Evolutionary conservation across 2,888 invertebrate genomes (phyloP), one percentile per base, ranked within the genome.

Genomic region (Drosophila peninsularis): DNA sequence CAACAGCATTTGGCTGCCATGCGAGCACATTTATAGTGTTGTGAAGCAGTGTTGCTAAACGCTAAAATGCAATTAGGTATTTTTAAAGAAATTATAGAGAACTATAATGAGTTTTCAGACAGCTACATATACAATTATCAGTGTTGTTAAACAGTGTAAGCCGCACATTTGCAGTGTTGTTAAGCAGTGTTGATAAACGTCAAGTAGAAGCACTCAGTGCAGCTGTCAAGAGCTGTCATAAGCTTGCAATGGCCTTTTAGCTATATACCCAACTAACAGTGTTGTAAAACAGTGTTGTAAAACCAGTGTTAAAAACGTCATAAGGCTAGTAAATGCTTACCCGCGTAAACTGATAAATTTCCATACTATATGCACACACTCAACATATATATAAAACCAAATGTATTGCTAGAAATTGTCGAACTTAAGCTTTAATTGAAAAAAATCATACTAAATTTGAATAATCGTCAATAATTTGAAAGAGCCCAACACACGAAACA

Each of bases 381-480:
- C 21, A 11, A 27, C 14, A 24, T 39, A 30, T 30, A 30, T 30
- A 6, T n/a, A 30, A 34, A 21, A n/a, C 9, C 7, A 50, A 47
- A 21, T 21, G 11, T 24, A 57, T 52, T 49, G 49, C 61, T 34
- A 24, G 32, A 34, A 62, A 69, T 62, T 55, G 45, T 54, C 42
- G 62, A 72, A 84, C 82, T 79, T 86, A 64, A 68, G 75, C 82
- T 71, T 72, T 54, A 78, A 87, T 87, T 82, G 74, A 62, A 73
- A 80, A 71, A 82, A 85, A 71, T 78, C 64, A 71, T 69, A 88
- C 85, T 85, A 85, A 88, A 86, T 80, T 66, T 32, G 44, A 73
- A 71, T 69, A 72, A 83, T 82, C 77, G 77, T 37, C 76, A 73
- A 78, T 76, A 73, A 76, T 52, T 65, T 50, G 2, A 57, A 78